A percentile compares a stretch with the other conserved stretches of the same genome.
phyloP scores from a whole-genome alignment of 64 coral and sea anemone species.

The Stylophora pistillata region DNA sequence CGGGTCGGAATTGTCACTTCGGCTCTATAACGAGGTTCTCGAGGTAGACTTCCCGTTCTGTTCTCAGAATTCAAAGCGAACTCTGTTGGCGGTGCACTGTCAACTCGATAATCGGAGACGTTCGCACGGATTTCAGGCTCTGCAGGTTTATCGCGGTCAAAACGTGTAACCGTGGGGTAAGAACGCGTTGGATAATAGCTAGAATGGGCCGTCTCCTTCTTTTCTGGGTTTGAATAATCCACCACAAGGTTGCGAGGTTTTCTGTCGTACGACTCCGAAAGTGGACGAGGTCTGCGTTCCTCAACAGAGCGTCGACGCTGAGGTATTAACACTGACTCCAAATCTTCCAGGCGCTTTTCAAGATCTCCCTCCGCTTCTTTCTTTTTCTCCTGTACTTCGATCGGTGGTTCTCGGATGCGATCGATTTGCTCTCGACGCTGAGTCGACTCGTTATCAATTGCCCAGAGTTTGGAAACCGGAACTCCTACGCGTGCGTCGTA shows the following conservation, averaged over 20 bases:
- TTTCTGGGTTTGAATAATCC: constrained; percentile 55
- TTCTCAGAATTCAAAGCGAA: constrained; percentile 39
- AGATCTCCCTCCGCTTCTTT: constrained; percentile 60
- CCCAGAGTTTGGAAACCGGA: constrained; percentile 81
- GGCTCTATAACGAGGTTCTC: constrained; percentile 53
- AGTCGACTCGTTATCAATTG: constrained; percentile 77
- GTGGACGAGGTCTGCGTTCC: constrained; percentile 56
- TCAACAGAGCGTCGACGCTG: constrained; percentile 44
- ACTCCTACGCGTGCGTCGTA: constrained; percentile 85
- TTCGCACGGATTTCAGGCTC: constrained; percentile 60
- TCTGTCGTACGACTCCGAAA: constrained; percentile 40
- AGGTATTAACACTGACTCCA: constrained; percentile 35
- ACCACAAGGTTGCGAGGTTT: constrained; percentile 82
- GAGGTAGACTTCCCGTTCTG: constrained; percentile 20
- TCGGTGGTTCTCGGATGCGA: constrained; percentile 52
- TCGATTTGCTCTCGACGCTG: constrained; percentile 63
- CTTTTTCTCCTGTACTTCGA: constrained; percentile 38
- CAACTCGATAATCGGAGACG: constrained; percentile 46
- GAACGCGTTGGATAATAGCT: constrained; percentile 68
- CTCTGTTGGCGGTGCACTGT: constrained; percentile 54
- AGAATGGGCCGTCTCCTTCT: constrained; percentile 57
- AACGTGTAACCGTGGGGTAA: constrained; percentile 29
- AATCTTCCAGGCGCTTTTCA: constrained; percentile 59
- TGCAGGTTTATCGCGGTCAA: constrained; percentile 15
- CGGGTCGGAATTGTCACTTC: constrained; percentile 75